These are phyloP conservation scores for Nemoura dubitans DNA, from an alignment of 2,888 invertebrate species.

Conservation along the genomic window DNA sequence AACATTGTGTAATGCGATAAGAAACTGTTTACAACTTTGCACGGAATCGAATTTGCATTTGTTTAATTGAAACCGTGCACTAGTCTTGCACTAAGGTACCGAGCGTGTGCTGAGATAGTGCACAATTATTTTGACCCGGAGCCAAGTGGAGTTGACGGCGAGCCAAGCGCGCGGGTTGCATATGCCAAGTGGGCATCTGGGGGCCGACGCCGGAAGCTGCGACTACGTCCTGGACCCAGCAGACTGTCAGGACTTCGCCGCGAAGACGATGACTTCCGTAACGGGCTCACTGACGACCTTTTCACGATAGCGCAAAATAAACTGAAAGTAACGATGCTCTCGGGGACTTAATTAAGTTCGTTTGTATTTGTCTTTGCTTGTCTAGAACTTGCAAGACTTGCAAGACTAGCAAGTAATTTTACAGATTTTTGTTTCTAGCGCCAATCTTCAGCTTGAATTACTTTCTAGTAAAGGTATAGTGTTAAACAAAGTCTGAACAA, in stretches of 20 bases:
- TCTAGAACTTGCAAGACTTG: neutral
- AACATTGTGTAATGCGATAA: neutral
- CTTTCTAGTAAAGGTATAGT: neutral
- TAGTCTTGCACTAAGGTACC: neutral
- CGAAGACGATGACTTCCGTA: neutral
- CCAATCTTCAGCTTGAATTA: neutral
- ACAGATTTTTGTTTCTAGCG: neutral
- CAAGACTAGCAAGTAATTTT: neutral
- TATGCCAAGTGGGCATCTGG: constrained; percentile 32
- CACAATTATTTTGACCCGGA: neutral
- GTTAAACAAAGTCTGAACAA: too few species aligned
- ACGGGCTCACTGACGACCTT: neutral
- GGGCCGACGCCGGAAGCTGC: neutral
- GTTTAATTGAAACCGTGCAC: neutral
- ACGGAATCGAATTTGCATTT: neutral
- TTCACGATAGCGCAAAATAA: neutral
- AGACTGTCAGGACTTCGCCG: neutral
- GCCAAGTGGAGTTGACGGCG: neutral
- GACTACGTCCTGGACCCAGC: neutral
- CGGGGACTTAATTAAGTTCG: neutral
- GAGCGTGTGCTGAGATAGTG: neutral
- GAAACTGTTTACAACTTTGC: neutral
- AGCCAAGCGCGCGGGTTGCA: constrained; percentile 19
- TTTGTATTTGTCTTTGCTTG: neutral
- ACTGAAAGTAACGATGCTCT: neutral